These are phyloP conservation scores for Sapajus apella DNA, from an alignment of 2,113 vertebrate species.

Conservation along the genomic window DNA sequence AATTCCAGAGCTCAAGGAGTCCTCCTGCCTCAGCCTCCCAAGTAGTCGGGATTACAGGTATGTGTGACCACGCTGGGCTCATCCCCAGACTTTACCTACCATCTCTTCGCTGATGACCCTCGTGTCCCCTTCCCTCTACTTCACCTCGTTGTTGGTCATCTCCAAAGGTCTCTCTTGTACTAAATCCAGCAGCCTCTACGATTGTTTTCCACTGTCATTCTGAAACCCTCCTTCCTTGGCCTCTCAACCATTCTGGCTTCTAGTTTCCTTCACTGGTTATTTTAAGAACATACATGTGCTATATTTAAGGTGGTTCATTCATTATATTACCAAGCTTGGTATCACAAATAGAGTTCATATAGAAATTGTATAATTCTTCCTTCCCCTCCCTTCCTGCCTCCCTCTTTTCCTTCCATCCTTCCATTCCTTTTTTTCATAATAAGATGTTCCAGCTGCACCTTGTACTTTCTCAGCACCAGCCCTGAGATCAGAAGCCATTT, in stretches of 20 bases:
- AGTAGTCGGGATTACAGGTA: too few species aligned
- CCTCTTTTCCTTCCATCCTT: background rate
- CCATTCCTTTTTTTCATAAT: background rate
- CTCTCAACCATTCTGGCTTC: background rate
- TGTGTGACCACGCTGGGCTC: too few species aligned
- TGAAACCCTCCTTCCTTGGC: background rate
- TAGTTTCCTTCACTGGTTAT: background rate
- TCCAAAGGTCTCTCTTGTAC: background rate
- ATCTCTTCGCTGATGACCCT: too few species aligned
- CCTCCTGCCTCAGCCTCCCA: too few species aligned
- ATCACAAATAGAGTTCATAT: background rate
- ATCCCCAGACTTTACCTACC: background rate
- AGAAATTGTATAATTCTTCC: background rate
- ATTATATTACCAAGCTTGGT: background rate
- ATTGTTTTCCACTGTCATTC: background rate
- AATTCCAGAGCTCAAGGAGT: too few species aligned
- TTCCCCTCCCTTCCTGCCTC: background rate
- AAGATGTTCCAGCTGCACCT: background rate
- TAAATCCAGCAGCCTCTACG: too few species aligned
- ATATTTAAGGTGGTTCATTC: background rate
- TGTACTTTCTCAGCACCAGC: background rate
- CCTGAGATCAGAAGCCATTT: background rate
- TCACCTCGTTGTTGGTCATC: fast-evolving
- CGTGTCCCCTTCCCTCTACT: background rate
- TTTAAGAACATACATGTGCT: background rate